Evolutionary conservation across 2,113 vertebrate genomes (phyloP).

Genomic region (Malaclemys terrapin): DNA sequence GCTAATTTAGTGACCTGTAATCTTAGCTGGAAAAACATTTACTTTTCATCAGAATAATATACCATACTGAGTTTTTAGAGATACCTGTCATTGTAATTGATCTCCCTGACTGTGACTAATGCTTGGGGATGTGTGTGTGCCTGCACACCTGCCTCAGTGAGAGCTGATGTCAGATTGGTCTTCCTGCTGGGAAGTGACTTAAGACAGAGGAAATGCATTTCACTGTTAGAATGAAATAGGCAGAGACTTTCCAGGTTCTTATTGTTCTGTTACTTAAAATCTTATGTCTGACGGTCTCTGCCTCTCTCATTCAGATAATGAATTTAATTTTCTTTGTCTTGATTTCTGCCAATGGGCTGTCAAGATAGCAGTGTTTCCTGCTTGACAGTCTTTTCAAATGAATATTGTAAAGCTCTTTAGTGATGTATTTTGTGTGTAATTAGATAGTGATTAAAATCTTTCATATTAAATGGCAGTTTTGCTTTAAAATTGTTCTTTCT

Average conservation of each 20-base stretch:
- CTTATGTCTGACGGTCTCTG: not conserved
- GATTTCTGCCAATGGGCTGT: not conserved
- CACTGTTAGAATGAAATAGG: not conserved
- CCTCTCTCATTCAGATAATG: not conserved
- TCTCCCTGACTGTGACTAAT: slow-evolving; percentile 2
- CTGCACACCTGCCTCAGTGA: not conserved
- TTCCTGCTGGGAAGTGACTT: not conserved
- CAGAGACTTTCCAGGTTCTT: not conserved
- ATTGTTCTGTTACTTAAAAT: not conserved
- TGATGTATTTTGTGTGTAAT: not conserved
- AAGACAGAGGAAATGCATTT: not conserved
- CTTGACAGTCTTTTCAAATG: not conserved
- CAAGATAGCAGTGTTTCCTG: not conserved
- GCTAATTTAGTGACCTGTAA: not conserved
- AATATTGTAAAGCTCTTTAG: not conserved
- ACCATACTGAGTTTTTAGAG: slow-evolving; percentile 22
- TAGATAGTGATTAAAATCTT: not conserved
- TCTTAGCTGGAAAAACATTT: not conserved
- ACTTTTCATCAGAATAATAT: not conserved
- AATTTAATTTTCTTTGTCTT: not conserved
- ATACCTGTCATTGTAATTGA: slow-evolving; percentile 33
- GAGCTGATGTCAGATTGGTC: not conserved
- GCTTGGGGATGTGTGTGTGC: fast-evolving
- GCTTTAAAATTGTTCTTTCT: not conserved
- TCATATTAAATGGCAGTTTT: not conserved